These are phyloP conservation scores for Plutomurus gul DNA, from an alignment of 1,140 invertebrate species.

Conservation along the genomic window DNA sequence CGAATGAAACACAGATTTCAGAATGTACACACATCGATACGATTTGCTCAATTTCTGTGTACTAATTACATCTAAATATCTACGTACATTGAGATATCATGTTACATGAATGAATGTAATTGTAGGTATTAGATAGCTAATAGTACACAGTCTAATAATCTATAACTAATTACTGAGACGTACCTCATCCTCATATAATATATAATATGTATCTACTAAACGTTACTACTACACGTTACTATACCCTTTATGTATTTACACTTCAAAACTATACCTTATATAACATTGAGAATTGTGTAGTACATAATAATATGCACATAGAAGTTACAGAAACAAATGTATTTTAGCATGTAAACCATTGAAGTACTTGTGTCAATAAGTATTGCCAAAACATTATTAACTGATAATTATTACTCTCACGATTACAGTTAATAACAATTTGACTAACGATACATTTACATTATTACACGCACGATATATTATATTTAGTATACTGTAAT, in stretches of 20 bases:
- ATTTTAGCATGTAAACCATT: no score
- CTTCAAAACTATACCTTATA: neutral
- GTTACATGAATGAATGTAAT: slow-evolving; percentile 12
- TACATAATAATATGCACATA: no score
- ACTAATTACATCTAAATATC: slow-evolving; percentile 27
- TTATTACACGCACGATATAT: no score
- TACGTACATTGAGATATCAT: slow-evolving; percentile 31
- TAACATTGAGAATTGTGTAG: no score
- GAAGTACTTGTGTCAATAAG: no score
- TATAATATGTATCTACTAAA: no score
- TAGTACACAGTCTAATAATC: neutral
- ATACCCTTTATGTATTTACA: neutral
- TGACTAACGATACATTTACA: no score
- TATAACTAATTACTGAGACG: neutral
- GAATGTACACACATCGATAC: slow-evolving; percentile 29
- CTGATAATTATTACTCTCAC: no score
- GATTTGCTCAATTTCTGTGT: slow-evolving; percentile 36
- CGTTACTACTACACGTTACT: neutral
- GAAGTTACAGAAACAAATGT: no score
- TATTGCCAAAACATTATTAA: no score
- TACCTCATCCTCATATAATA: neutral
- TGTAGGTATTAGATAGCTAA: slow-evolving; percentile 20
- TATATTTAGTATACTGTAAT: no score
- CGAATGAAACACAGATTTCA: slow-evolving; percentile 7
- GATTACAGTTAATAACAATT: no score